A percentile compares a stretch with the other conserved stretches of the same genome.
Conservation (phyloP, 1,140 invertebrate species). For the Formica selysi region DNA sequence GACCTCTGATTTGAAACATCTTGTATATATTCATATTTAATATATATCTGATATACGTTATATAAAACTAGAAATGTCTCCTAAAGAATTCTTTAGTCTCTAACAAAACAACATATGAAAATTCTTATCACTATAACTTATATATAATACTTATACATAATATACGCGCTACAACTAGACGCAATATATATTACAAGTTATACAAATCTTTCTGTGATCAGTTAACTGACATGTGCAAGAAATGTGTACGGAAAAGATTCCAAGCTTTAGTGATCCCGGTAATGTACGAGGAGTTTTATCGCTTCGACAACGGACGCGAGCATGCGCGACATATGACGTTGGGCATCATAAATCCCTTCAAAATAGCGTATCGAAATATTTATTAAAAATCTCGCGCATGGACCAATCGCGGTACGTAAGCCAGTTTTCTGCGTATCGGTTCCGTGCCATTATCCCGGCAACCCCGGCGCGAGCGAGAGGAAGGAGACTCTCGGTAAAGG, state of each 20-base stretch:
- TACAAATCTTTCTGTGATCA: neutral
- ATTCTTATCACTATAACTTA: neutral
- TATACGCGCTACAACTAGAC: neutral
- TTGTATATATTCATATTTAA: no score
- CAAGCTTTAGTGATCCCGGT: neutral
- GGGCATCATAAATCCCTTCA: constrained; percentile 27
- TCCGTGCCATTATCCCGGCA: constrained; percentile 74
- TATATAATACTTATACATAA: neutral
- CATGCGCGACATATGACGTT: constrained; percentile 27
- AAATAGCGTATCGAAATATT: constrained; percentile 77
- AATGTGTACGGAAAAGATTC: neutral
- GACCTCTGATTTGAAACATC: no score
- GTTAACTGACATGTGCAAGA: constrained; percentile 1
- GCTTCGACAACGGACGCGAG: constrained; percentile 1
- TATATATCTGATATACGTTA: neutral
- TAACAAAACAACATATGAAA: neutral
- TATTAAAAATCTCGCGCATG: constrained; percentile 82
- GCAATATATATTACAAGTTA: neutral
- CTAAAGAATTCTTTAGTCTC: neutral
- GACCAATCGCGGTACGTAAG: constrained; percentile 54
- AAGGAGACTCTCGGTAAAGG: constrained; percentile 70
- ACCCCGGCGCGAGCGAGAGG: constrained; percentile 59
- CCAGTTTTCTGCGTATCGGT: constrained; percentile 79
- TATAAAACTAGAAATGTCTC: neutral
- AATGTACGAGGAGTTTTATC: neutral